Evolutionary conservation across 2,113 vertebrate species (phyloP).

Genomic region (Illadopsis cleaveri): DNA sequence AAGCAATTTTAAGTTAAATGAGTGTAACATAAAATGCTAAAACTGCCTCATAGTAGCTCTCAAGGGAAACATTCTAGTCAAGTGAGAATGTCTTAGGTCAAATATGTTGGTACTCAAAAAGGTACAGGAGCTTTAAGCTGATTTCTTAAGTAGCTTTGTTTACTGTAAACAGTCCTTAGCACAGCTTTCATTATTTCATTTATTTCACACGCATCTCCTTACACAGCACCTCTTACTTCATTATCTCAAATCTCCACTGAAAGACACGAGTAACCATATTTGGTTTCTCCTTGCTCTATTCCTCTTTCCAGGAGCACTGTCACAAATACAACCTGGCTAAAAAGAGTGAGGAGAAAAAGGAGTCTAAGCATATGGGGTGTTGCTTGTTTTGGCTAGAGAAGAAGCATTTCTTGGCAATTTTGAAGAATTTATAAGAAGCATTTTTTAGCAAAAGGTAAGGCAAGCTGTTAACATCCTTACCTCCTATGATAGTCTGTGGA

Average conservation of each 20-base stretch:
- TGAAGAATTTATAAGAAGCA: too few species aligned
- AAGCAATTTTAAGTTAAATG: not conserved
- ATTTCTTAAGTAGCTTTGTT: not conserved
- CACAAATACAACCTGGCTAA: not conserved
- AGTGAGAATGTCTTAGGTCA: not conserved
- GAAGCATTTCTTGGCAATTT: not conserved
- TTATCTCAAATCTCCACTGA: not conserved
- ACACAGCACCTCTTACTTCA: not conserved
- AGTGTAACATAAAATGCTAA: not conserved
- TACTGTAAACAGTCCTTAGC: not conserved
- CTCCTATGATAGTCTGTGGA: not conserved
- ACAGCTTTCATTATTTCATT: not conserved
- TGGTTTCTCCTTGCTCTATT: not conserved
- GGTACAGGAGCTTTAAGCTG: not conserved
- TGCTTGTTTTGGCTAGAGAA: not conserved
- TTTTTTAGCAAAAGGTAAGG: not conserved
- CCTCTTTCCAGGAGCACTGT: not conserved
- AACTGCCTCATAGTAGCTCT: not conserved
- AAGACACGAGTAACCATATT: not conserved
- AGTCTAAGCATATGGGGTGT: not conserved
- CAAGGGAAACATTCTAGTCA: not conserved
- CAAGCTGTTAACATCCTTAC: not conserved
- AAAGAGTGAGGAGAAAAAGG: not conserved
- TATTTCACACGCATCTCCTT: not conserved
- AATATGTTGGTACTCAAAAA: not conserved